These are phyloP conservation scores for Micronycteris hirsuta DNA, from an alignment of 2,113 vertebrate genomes.

Conservation along the genomic window DNA sequence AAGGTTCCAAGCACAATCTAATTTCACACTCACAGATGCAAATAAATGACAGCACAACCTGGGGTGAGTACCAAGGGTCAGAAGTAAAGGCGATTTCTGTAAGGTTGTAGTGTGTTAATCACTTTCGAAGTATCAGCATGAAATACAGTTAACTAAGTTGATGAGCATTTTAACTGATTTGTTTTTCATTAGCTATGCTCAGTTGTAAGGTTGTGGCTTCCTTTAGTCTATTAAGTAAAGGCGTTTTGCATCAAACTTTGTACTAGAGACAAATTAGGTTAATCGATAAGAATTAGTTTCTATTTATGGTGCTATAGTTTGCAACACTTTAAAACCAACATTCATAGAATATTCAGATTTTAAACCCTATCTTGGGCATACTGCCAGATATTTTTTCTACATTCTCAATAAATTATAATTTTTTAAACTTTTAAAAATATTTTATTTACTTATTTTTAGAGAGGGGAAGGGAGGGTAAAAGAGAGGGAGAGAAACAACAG, in stretches of 20 bases:
- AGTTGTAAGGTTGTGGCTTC: background rate
- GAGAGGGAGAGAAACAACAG: too few species aligned
- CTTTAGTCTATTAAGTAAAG: background rate
- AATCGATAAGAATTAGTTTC: background rate
- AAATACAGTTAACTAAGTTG: background rate
- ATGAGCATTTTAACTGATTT: slow-evolving; percentile 12
- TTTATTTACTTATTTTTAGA: too few species aligned
- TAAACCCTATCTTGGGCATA: background rate
- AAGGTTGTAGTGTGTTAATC: background rate
- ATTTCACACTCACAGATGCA: background rate
- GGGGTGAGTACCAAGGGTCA: background rate
- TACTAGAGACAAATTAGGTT: background rate
- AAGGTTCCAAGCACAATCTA: background rate
- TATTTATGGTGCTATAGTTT: background rate
- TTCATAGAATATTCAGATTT: background rate
- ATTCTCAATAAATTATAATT: background rate
- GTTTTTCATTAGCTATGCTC: slow-evolving; percentile 12
- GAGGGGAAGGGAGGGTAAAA: too few species aligned
- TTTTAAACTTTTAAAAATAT: too few species aligned
- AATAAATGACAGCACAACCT: background rate
- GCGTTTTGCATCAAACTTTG: slow-evolving; percentile 22
- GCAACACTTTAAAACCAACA: background rate
- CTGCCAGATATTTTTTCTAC: background rate
- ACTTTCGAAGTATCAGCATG: background rate
- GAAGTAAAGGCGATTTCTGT: background rate